phyloP scores from a whole-genome alignment of 2,113 vertebrate genomes.

The Chlorodrepanis virens region DNA sequence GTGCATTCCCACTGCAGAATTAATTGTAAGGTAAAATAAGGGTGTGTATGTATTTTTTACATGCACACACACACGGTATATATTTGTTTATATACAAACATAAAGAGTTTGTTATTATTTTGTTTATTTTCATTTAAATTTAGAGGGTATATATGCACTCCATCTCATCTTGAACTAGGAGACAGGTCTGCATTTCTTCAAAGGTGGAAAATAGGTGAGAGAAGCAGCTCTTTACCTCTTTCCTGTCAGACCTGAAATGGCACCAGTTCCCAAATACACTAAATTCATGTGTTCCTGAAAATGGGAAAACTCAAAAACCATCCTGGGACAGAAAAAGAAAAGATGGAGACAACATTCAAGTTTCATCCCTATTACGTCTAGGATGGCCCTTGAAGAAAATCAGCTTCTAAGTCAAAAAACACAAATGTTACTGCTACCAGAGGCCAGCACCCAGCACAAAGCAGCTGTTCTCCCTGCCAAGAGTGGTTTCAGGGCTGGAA shows the following conservation, averaged over 20 bases:
- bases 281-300: not conserved
- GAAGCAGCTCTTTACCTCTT: not conserved
- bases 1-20: not conserved
- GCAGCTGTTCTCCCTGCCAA: not conserved
- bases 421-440: not conserved
- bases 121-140: not conserved
- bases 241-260: not conserved
- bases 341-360: not conserved
- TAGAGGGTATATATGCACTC: not conserved
- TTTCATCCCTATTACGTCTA: not conserved
- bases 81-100: not conserved
- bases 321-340: not conserved
- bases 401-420: not conserved
- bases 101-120: not conserved
- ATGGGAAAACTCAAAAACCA: not conserved
- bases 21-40: not conserved
- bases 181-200: not conserved
- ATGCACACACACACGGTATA: fast-evolving
- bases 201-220: not conserved
- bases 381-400: not conserved
- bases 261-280: not conserved
- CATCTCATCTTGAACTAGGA: not conserved
- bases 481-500: not conserved
- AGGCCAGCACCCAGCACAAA: not conserved
- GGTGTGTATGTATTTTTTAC: not conserved